Evolutionary conservation across 1,140 invertebrate species (phyloP).

Genomic region (Heliconius hermathena): DNA sequence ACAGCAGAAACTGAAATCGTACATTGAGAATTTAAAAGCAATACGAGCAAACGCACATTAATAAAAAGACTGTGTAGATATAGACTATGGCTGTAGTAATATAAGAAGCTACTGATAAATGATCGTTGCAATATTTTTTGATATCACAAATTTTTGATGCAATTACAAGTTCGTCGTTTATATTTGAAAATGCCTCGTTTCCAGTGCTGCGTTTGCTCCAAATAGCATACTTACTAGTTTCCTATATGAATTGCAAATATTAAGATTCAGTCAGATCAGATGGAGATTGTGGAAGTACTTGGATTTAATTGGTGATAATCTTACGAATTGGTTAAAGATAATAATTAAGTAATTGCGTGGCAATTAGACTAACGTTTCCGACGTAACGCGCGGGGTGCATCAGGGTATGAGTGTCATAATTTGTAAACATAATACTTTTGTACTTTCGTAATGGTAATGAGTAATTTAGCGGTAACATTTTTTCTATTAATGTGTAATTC

Average conservation of each 20-base stretch:
- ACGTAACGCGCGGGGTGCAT: conserved; percentile 80
- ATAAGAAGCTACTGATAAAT: background rate
- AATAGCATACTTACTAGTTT: background rate
- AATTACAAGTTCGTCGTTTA: background rate
- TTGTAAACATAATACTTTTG: conserved; percentile 77
- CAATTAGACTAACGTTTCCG: conserved; percentile 73
- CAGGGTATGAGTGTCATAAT: conserved; percentile 82
- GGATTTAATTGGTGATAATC: conserved; percentile 72
- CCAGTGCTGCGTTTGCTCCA: conserved; percentile 24
- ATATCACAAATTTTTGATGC: background rate
- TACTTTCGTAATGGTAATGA: conserved; percentile 77
- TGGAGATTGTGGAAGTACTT: conserved; percentile 46
- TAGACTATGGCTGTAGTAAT: background rate
- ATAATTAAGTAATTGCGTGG: conserved; percentile 79
- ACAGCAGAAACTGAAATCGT: conserved; percentile 21
- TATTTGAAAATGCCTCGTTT: background rate
- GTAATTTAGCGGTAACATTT: conserved; percentile 77
- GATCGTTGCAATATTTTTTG: conserved; percentile 1
- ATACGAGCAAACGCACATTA: conserved; percentile 31
- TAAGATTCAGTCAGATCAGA: conserved; percentile 22
- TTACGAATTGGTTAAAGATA: conserved; percentile 80
- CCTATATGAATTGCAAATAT: background rate
- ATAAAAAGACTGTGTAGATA: conserved; percentile 34
- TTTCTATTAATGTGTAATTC: conserved; percentile 76
- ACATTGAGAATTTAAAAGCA: conserved; percentile 17